Evolutionary conservation across 2,888 invertebrate genomes (phyloP), one percentile per base, ranked within the genome.

Genomic region (Dynastes tityus): DNA sequence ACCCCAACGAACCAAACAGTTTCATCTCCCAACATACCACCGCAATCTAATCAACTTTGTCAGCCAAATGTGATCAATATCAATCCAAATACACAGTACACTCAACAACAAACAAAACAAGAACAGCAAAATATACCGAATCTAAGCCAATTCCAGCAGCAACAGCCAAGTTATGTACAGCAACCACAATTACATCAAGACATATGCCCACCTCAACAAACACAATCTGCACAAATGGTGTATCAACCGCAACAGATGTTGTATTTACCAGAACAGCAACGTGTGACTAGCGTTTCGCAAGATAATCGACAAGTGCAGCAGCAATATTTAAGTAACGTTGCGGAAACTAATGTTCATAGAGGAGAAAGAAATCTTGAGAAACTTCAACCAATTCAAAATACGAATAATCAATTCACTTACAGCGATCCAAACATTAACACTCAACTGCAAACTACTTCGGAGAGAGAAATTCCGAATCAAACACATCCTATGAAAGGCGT

Each of bases 371-470:
- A 32, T 8, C 11, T 45, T 11, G 45, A 45, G 11, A 45, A 70
- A 32, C 16, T n/a, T 58, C 78, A 45, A 67, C 75, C 64, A 67
- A 37, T 16, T 51, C 75, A 65, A 73, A 78, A 78, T 22, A 55
- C 32, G 27, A 45, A 45, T 11, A 45, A 45, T 11, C 45, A 45
- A 8, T 45, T 70, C 79, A 80, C 27, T 9, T 64, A 29, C n/a
- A n/a, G n/a, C 40, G 16, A 32, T 40, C 32, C 32, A 13, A 64
- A 58, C 8, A 11, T 58, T 27, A 58, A 58, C 16, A 5, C 16
- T 9, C 58, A 32, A 64, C 40, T 32, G n/a, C 64, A 32, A 29
- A 37, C 64, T 11, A n/a, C n/a, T 5, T 64, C n/a, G 2, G 16
- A 22, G 27, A 22, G 55, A 22, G 55, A 16, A 16, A 55, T 55